Conservation (phyloP, 2,888 invertebrate genomes). For the Lasioglossum oenotherae region DNA sequence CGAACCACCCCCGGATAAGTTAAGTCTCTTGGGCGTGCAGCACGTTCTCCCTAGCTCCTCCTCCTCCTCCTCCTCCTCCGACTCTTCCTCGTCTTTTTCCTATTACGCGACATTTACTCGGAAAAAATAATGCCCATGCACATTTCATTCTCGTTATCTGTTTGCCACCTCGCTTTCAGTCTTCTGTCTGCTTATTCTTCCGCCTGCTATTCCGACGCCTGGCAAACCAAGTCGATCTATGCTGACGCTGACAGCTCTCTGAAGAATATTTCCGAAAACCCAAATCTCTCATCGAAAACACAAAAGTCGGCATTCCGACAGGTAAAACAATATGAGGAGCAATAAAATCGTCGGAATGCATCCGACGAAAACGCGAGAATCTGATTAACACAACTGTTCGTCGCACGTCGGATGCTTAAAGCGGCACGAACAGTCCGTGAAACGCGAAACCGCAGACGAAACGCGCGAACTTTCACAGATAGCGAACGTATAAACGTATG, state of each 20-base stretch:
- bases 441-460: conserved; percentile 10
- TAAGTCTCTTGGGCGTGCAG: conserved; percentile 3
- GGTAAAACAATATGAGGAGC: neutral
- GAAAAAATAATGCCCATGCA: conserved; percentile 74
- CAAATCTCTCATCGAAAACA: neutral
- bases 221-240: conserved; percentile 34
- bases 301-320: neutral
- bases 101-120: conserved; percentile 75
- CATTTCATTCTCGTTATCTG: conserved; percentile 76
- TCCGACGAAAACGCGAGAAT: neutral
- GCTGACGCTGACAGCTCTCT: conserved; percentile 57
- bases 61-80: neutral
- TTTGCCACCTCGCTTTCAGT: conserved; percentile 47
- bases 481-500: conserved; percentile 24
- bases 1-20: conserved; percentile 25
- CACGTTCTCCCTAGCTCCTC: conserved; percentile 9
- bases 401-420: neutral
- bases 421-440: neutral
- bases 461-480: conserved; percentile 2
- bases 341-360: neutral
- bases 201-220: conserved; percentile 10
- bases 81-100: conserved; percentile 50
- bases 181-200: conserved; percentile 41
- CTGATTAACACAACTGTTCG: conserved; percentile 30
- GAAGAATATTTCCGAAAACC: neutral